Base-by-base conservation (phyloP, 2,797 vertebrate species). In the Rhynchotus rufescens region DNA sequence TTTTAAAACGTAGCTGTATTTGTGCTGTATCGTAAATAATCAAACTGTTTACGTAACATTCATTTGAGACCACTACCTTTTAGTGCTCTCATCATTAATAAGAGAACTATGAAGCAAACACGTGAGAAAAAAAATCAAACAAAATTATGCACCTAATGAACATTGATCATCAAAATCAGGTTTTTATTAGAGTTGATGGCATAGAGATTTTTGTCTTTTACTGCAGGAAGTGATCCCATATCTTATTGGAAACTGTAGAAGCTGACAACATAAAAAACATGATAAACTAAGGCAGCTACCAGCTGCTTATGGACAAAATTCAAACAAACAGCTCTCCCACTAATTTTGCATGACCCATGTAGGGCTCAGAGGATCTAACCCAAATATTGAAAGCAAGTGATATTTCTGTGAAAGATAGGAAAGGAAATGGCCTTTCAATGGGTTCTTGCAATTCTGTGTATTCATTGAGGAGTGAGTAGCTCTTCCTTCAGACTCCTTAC, bases 1-100 rank as follows among this genome's bases (percentile, higher is more conserved):
- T 95, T 94, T 71, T 42, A 93, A 85, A 91, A 42, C 59, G 89
- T 97, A 94, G 95, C 89, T 93, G 94, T 96, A 90, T 95, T 95
- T 84, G 95, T 97, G 97, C 96, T 60, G 54, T 96, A 89, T 89
- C 25, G 73, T 97, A 96, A 86, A 68, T 93, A 93, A 95, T 79
- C 93, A 34, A 85, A 84, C 84, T 96, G 67, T 92, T 95, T 91
- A 87, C 89, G 79, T 96, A 95, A 85, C 14, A 1, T 61, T 84
- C 54, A n/a, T 81, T 59, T 74, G 67, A 80, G 83, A 75, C 60
- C 30, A 2, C 42, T n/a, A 32, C 90, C 10, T 94, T 93, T 77
- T 91, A 57, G 36, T 82, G 7, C 89, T 88, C 36, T 38, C 51
- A 1, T 68, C 76, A 0, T 62, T 94, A 38, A 3, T 54, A 77